These are phyloP conservation scores for Gonatopus flavifemur DNA, from an alignment of 1,140 invertebrate species.

Conservation along the genomic window DNA sequence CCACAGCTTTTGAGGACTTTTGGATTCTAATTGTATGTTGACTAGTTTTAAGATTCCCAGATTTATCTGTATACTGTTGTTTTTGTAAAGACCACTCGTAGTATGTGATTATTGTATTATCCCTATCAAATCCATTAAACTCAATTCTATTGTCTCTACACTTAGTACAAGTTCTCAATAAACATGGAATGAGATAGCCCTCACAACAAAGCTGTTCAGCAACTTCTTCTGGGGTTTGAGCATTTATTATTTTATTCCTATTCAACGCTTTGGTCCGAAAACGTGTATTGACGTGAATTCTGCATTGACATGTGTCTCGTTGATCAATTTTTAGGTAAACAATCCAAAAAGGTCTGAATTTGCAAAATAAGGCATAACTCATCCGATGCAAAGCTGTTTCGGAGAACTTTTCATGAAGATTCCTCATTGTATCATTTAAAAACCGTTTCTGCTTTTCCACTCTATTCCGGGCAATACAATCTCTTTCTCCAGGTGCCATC, in stretches of 20 bases:
- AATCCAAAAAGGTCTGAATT: conserved; percentile 15
- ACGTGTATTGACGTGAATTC: not conserved
- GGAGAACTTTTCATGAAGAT: conserved; percentile 6
- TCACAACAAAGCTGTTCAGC: not conserved
- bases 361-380: conserved; percentile 6
- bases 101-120: not conserved
- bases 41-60: not conserved
- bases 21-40: not conserved
- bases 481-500: conserved; percentile 14
- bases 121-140: not conserved
- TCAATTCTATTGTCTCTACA: not conserved
- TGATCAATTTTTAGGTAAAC: not conserved
- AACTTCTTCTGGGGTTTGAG: not conserved
- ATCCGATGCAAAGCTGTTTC: not conserved
- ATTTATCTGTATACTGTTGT: not conserved
- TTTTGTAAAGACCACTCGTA: not conserved
- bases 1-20: not conserved
- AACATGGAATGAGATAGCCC: not conserved
- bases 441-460: conserved; percentile 12
- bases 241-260: not conserved
- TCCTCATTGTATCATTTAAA: conserved; percentile 5
- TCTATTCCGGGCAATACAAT: conserved; percentile 10
- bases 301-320: conserved; percentile 14
- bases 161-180: not conserved
- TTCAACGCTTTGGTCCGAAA: not conserved